Base-by-base conservation (phyloP, 2,113 vertebrate species). In the Carettochelys insculpta region DNA sequence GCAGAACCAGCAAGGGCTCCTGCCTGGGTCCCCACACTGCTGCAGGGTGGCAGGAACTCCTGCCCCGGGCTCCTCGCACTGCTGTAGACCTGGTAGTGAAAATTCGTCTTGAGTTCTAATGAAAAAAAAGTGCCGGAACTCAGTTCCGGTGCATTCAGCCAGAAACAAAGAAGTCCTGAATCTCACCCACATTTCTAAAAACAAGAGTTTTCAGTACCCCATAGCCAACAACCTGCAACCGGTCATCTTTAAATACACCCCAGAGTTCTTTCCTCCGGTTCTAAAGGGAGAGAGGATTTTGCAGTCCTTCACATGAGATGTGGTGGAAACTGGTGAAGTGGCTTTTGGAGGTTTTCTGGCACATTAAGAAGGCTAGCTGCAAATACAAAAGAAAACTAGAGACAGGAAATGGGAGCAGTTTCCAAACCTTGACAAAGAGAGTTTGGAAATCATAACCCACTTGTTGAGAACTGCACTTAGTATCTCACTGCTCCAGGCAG, bases 221-320 rank as follows among this genome's bases (percentile, higher is more conserved):
- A 83, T 13, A 14, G 10, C 0, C 1, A 61, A 51, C 45, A 65
- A 65, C 87, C 71, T 82, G 29, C 48, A 91, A 90, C 0, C 0
- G n/a, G 41, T 27, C 89, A 91, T 94, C 82, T 86, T 45, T 25
- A 68, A 78, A 45, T 43, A 27, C 73, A 34, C 91, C 48, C 17
- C 29, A 80, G 38, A 4, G 9, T 73, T 73, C 20, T 85, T 41
- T 47, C 43, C 65, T 27, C 20, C 79, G 81, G 38, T 41, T 13
- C 47, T 51, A 75, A 83, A 41, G 2, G 25, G 47, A 89, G 38
- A 77, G 13, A 68, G 87, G 16, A 25, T 73, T 85, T 86, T 77
- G 29, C 38, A 90, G 68, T 12, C 81, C 53, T 77, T 3, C 5
- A 8, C 25, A 80, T 80, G 80, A 90, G 71, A 41, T 43, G 22